Percentiles rank a stretch among this genome's conserved stretches.
phyloP scores from a whole-genome alignment of 2,113 vertebrate species.

The Cromileptes altivelis region DNA sequence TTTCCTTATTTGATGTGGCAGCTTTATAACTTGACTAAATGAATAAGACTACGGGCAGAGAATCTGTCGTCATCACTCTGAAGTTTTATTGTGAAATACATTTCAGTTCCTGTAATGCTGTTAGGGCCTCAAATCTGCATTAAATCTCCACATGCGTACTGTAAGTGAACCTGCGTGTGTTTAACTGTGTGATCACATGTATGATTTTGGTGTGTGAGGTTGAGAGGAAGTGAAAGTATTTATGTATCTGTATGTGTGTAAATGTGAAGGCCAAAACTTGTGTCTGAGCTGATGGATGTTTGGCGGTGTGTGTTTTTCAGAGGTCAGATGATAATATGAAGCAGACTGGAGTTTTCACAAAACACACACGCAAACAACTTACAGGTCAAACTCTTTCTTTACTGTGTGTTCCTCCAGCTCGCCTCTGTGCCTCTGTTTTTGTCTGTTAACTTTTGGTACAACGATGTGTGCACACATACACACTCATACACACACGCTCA shows the following conservation, averaged over 20 bases:
- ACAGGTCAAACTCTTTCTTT: not conserved
- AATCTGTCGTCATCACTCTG: not conserved
- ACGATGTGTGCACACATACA: not conserved
- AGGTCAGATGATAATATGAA: slow-evolving; percentile 10
- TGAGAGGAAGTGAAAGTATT: not conserved
- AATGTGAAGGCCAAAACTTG: not conserved
- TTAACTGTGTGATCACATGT: not conserved
- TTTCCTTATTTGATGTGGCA: not conserved
- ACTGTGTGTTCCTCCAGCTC: too few species aligned
- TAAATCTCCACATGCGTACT: too few species aligned
- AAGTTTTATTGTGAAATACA: not conserved
- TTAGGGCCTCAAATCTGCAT: too few species aligned
- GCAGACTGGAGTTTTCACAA: not conserved
- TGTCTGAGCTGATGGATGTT: not conserved
- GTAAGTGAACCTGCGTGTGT: not conserved
- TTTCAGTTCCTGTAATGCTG: not conserved
- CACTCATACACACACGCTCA: slow-evolving; percentile 18
- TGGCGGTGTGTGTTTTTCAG: slow-evolving; percentile 4
- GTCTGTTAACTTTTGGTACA: slow-evolving; percentile 1
- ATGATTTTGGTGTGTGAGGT: not conserved
- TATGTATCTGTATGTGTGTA: not conserved
- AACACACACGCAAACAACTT: not conserved
- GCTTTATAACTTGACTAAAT: not conserved
- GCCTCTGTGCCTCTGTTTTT: not conserved
- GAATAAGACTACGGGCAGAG: not conserved